phyloP scores from a whole-genome alignment of 2,113 vertebrate genomes.

The Oxygymnocypris stewartii region DNA sequence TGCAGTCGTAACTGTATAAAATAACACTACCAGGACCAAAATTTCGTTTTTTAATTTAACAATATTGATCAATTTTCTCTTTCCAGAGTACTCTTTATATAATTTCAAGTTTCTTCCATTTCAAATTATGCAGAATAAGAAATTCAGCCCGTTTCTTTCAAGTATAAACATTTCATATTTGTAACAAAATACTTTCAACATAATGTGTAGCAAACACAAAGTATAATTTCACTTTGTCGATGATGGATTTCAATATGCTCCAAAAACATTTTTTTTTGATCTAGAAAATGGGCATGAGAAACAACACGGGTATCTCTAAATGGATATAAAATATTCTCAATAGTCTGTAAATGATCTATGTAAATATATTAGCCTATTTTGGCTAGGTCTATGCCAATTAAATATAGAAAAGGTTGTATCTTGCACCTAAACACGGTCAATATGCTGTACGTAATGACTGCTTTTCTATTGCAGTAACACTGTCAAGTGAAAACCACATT shows the following conservation, averaged over 20 bases:
- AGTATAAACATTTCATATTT: conserved; percentile 9
- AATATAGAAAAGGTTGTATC: background rate
- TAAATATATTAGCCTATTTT: conserved; percentile 19
- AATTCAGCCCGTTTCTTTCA: background rate
- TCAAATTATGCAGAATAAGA: background rate
- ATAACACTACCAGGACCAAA: background rate
- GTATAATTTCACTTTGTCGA: background rate
- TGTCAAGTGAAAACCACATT: background rate
- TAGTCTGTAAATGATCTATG: background rate
- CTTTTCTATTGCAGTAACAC: conserved; percentile 26
- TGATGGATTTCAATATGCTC: background rate
- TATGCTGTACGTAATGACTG: background rate
- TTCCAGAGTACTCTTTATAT: background rate
- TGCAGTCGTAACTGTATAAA: background rate
- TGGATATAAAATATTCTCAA: background rate
- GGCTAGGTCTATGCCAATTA: background rate
- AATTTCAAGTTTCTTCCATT: conserved; percentile 10
- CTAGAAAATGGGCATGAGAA: background rate
- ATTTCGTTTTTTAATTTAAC: background rate
- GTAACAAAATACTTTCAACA: conserved; percentile 7
- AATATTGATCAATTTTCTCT: background rate
- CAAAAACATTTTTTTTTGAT: background rate
- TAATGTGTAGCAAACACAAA: conserved; percentile 7
- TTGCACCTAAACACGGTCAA: background rate
- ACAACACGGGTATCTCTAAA: background rate